Evolutionary conservation across 2,888 invertebrate species (phyloP), one percentile per base, ranked within the genome.

Genomic region (Eupithecia subfuscata): DNA sequence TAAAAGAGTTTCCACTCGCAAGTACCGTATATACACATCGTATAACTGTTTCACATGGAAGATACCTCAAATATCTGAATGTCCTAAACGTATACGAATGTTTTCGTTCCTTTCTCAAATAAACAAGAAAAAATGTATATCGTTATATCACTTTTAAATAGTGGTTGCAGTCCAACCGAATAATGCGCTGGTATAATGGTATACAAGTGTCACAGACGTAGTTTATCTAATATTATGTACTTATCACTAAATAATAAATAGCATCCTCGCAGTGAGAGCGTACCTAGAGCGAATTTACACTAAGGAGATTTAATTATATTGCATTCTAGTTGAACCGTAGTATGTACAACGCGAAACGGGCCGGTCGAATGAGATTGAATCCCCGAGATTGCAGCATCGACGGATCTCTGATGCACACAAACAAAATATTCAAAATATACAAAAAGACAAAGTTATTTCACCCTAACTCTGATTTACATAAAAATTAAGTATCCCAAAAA

Each of bases 21-120:
- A 91, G 89, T 91, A 88, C 90, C 93, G 93, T 95, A 94, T 93
- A 92, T 93, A 93, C 93, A 94, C 79, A 82, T 94, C 95, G 95
- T 95, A 95, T 95, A 94, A 85, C 93, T 91, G 93, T 88, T 85
- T 91, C 91, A 85, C 88, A 87, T 93, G 93, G 92, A 94, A 94
- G 95, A 94, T 90, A 90, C 86, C 86, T 88, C 87, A 84, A 87
- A 92, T 88, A 91, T 87, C 85, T 88, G 89, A 90, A 90, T 86
- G 89, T 85, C 86, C 92, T 93, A 96, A 96, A 96, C 97, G 97
- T 97, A 97, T 97, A 97, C 96, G 96, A 96, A 95, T 96, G 96
- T 96, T 95, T 92, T 91, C 86, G 91, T 90, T 90, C 90, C 93
- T 93, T 45, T 93, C 93, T 87, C 84, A 89, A 92, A 92, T 82